Evolutionary conservation across 2,797 vertebrate genomes (phyloP).

Genomic region (Kryptopterus vitreolus): DNA sequence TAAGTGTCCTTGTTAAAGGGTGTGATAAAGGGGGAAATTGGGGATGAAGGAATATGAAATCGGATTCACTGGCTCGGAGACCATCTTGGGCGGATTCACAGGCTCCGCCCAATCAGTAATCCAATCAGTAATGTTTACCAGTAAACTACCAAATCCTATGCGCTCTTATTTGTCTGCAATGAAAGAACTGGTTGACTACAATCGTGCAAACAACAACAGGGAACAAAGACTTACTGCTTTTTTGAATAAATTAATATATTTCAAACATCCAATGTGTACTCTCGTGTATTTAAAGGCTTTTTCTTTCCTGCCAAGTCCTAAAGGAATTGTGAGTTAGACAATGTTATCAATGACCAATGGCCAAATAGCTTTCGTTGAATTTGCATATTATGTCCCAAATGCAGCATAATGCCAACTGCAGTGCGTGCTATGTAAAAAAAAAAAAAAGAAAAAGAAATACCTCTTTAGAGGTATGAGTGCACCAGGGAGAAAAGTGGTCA

Average conservation of each 20-base stretch:
- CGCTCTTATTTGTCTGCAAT: background rate
- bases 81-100: too few relatives aligned
- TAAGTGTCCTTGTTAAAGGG: too few relatives aligned
- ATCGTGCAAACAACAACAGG: background rate
- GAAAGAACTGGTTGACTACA: too few relatives aligned
- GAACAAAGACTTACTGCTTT: background rate
- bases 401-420: background rate
- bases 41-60: too few relatives aligned
- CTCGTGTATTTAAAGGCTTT: background rate
- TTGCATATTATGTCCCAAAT: background rate
- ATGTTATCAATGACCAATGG: background rate
- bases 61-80: too few relatives aligned
- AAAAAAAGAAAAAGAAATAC: too few relatives aligned
- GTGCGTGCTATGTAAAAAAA: background rate
- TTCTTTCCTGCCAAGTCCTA: background rate
- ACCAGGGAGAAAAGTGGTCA: background rate
- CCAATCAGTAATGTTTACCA: too few relatives aligned
- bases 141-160: too few relatives aligned
- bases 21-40: too few relatives aligned
- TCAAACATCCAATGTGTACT: background rate
- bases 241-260: background rate
- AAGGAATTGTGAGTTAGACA: background rate
- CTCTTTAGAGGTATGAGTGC: background rate
- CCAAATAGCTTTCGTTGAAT: background rate
- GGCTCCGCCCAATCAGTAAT: too few relatives aligned